These are phyloP conservation scores for Vanacampus margaritifer DNA, from an alignment of 2,113 vertebrate species.

Conservation along the genomic window DNA sequence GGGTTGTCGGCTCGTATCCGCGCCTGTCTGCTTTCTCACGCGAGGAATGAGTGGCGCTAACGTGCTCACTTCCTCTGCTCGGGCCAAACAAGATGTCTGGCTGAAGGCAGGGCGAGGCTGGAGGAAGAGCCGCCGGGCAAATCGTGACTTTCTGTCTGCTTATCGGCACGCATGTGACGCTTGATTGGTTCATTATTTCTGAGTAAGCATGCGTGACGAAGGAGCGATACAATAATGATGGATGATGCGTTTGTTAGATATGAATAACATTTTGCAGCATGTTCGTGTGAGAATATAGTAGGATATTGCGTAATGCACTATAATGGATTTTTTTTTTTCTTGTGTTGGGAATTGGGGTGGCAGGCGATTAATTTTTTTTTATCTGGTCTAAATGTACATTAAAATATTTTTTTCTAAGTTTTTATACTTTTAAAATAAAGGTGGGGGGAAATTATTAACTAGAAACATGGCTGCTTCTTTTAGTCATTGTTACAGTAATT, in stretches of 20 bases:
- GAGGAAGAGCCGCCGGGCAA: conserved; percentile 12
- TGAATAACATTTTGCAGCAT: neutral
- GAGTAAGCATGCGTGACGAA: conserved; percentile 1
- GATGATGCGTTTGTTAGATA: neutral
- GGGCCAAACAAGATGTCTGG: conserved; percentile 37
- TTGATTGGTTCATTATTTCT: neutral
- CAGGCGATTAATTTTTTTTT: too few relatives aligned
- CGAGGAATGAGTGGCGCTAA: conserved; percentile 55
- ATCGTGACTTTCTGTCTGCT: conserved; percentile 11
- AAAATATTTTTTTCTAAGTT: too few relatives aligned
- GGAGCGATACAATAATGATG: neutral
- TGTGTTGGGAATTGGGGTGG: neutral
- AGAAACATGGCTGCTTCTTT: too few relatives aligned
- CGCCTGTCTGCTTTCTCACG: conserved; percentile 56
- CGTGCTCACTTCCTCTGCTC: conserved; percentile 50
- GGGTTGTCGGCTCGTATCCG: conserved; percentile 19
- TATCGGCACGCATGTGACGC: neutral
- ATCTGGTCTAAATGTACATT: too few relatives aligned
- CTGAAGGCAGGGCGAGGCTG: conserved; percentile 22
- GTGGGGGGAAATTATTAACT: too few relatives aligned
- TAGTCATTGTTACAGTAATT: too few relatives aligned
- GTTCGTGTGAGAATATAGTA: too few relatives aligned
- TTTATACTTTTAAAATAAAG: too few relatives aligned
- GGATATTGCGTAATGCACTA: neutral
- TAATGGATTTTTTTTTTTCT: too few relatives aligned